These are phyloP conservation scores for Peromyscus nudipes DNA, from an alignment of 2,797 vertebrate genomes.

Conservation along the genomic window DNA sequence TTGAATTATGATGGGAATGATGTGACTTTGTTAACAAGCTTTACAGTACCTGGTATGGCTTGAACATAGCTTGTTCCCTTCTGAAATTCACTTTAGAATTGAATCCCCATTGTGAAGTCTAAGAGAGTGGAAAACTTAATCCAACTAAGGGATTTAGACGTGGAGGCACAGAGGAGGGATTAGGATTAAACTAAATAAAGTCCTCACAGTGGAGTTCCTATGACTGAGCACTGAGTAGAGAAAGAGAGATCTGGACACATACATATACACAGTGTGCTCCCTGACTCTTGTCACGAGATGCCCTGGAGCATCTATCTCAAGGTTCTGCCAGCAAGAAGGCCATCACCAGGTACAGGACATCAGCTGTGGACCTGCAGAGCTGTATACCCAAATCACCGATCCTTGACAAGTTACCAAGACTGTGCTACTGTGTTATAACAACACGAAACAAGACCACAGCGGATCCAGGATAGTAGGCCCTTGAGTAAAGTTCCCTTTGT, in stretches of 20 bases:
- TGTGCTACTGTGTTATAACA: neutral
- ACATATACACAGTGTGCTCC: neutral
- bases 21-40: conserved; percentile 56
- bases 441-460: neutral
- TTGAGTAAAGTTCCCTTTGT: conserved; percentile 39
- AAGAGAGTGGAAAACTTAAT: neutral
- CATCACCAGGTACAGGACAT: neutral
- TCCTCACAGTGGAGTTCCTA: neutral
- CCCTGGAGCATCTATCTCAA: neutral
- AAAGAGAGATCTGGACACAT: neutral
- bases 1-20: conserved; percentile 63
- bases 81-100: neutral
- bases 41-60: neutral
- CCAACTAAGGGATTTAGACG: neutral
- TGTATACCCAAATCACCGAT: neutral
- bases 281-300: neutral
- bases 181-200: neutral
- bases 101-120: neutral
- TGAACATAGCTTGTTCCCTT: neutral
- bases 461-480: conserved; percentile 5
- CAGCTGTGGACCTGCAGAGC: neutral
- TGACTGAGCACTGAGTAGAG: neutral
- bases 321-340: neutral
- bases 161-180: no score
- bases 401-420: neutral